Base-by-base conservation (phyloP, 2,888 invertebrate genomes). In the Oeneis ivallda region DNA sequence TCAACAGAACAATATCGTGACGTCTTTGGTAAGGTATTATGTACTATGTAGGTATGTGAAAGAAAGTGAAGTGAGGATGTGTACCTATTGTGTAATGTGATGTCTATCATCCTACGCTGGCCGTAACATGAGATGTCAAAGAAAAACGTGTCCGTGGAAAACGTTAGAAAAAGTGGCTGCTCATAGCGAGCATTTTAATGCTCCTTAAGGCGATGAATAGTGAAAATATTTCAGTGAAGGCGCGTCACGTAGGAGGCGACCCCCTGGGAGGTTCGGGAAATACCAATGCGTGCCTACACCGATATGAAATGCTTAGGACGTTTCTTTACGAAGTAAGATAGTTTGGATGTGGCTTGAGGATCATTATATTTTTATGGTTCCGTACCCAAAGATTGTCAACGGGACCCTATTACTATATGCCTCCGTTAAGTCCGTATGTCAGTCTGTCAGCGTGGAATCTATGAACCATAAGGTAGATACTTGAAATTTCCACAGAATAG, bases 161-260 rank as follows among this genome's bases (percentile, higher is more conserved):
- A 63, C 58, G 34, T 54, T 63, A 61, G 61, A 61, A 63, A 67
- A 70, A 65, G 70, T 65, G 70, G 74, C 79, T 77, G 74, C 77
- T 72, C 76, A 81, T 82, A 73, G 76, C 82, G 73, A 80, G 81
- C 81, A 83, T 87, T 86, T 86, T 87, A 88, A 88, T 87, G 85
- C 81, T 79, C 71, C 79, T 79, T 74, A 75, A 69, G 75, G 76
- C 84, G 83, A 87, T 86, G 85, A 89, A 90, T 88, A 86, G 85
- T 84, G 84, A 81, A 85, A 86, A 90, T 89, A 89, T 88, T 87
- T 88, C 78, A 83, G 81, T 75, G 79, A 79, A 81, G 83, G 81
- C 83, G 81, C 83, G 85, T 87, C 89, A 89, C 88, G 88, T 87
- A 83, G 77, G 72, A 70, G 68, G 61, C 64, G 66, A 66, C 70